Conservation (phyloP, 2,888 invertebrate genomes). For the Macrophya alboannulata region DNA sequence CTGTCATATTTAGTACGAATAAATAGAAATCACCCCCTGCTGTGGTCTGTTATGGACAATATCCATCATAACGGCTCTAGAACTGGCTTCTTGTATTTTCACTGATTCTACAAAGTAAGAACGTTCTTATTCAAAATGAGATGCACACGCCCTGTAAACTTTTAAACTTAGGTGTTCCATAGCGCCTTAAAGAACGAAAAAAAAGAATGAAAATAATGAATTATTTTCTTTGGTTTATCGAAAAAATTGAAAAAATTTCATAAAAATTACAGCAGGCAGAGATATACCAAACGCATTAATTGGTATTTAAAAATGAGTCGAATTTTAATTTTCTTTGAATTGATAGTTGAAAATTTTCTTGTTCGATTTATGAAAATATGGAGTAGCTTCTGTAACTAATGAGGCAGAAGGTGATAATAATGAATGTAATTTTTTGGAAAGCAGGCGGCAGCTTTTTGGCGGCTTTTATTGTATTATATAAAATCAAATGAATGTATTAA, state of each 20-base stretch:
- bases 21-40: no score
- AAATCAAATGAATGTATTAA: conserved; percentile 1
- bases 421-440: neutral
- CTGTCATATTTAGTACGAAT: no score
- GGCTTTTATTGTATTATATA: neutral
- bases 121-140: no score
- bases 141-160: no score
- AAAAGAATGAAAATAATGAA: neutral
- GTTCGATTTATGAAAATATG: neutral
- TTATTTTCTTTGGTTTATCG: no score
- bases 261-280: neutral
- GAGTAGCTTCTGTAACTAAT: neutral
- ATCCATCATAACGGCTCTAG: no score
- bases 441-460: neutral
- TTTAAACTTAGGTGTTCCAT: no score
- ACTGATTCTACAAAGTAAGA: no score
- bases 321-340: neutral
- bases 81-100: no score
- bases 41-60: no score
- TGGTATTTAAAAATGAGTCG: neutral
- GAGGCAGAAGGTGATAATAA: neutral
- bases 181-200: neutral
- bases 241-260: neutral
- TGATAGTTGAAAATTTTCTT: neutral
- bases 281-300: conserved; percentile 12